Evolutionary conservation across 2,113 vertebrate genomes (phyloP), one percentile per base, ranked within the genome.

Genomic region (Phalacrocorax brasilianus): DNA sequence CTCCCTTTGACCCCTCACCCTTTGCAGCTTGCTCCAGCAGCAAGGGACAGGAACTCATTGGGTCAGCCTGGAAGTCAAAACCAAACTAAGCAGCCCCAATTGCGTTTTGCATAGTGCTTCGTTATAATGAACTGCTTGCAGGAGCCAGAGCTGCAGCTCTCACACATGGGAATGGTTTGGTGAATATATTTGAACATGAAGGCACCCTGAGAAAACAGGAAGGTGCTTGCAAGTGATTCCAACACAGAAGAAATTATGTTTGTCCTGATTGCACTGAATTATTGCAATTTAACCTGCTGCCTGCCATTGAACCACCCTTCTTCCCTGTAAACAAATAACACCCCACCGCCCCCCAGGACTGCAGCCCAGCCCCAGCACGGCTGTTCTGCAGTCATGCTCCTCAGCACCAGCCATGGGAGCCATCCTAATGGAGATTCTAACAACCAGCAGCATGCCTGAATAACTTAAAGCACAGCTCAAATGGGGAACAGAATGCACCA

Each of bases 301-400:
- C 38, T 72, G 61, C 18, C 11, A 12, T 53, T 27, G 27, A 27
- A 16, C 17, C 35, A n/a, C 5, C 17, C 9, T 4, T 40, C 50
- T 67, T 56, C 38, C 49, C 24, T 4, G 1, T 13, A 16, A 18
- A 38, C n/a, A 66, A 27, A 19, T 38, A 52, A 70, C 33, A 15
- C 11, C 50, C 11, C 35, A 33, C 20, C 0, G 2, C 47, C 7
- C 20, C 5, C 6, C 47, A 3, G 0, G 9, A 28, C 52, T 8
- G 67, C 62, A 80, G 56, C 52, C 18, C 42, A 24, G 30, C 9
- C 61, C 28, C 44, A 40, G 66, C 50, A 24, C 1, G 1, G 59
- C 32, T 4, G 8, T n/a, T 49, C 20, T 7, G 4, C 65, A 61
- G n/a, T 19, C 27, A 33, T 3, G 3, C 26, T 81, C 45, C 32